These are phyloP conservation scores for Caenorhabditis sp. DNA, from an alignment of 2,888 invertebrate species.

Conservation along the genomic window DNA sequence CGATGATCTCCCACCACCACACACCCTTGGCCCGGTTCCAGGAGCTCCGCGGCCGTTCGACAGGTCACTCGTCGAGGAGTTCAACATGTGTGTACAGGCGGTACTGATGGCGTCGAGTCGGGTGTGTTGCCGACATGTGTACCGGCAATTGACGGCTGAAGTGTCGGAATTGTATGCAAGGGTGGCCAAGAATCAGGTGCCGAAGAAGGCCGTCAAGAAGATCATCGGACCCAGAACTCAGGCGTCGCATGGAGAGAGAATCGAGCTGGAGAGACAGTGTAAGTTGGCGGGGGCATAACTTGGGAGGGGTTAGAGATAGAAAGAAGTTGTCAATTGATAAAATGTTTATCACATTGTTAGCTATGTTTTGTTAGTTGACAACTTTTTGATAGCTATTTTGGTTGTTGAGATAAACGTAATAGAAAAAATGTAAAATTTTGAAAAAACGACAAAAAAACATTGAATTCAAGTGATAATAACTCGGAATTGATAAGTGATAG, in stretches of 20 bases:
- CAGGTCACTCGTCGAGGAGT: slow-evolving; percentile 46
- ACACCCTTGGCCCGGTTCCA: slow-evolving; percentile 24
- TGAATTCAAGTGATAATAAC: no score
- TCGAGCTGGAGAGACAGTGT: slow-evolving; percentile 61
- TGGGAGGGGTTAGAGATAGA: no score
- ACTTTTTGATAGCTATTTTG: no score
- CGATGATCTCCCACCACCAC: slow-evolving; percentile 43
- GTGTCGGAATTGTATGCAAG: slow-evolving; percentile 61
- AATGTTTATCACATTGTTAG: no score
- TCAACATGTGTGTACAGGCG: slow-evolving; percentile 57
- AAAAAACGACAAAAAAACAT: no score
- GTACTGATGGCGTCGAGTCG: slow-evolving; percentile 56
- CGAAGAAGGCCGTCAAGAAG: slow-evolving; percentile 64
- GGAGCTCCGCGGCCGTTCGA: slow-evolving; percentile 40
- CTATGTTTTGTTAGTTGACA: no score
- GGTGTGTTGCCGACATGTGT: slow-evolving; percentile 55
- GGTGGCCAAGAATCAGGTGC: slow-evolving; percentile 62
- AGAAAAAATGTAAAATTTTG: no score
- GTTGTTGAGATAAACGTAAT: no score
- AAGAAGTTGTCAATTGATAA: no score
- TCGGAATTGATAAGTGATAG: no score
- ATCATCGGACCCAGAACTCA: slow-evolving; percentile 37
- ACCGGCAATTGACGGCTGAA: slow-evolving; percentile 60
- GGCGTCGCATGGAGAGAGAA: slow-evolving; percentile 35
- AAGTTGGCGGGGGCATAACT: slow-evolving; percentile 11